These are phyloP conservation scores for Sarcophilus harrisii DNA, from an alignment of 2,797 vertebrate species.

Conservation along the genomic window DNA sequence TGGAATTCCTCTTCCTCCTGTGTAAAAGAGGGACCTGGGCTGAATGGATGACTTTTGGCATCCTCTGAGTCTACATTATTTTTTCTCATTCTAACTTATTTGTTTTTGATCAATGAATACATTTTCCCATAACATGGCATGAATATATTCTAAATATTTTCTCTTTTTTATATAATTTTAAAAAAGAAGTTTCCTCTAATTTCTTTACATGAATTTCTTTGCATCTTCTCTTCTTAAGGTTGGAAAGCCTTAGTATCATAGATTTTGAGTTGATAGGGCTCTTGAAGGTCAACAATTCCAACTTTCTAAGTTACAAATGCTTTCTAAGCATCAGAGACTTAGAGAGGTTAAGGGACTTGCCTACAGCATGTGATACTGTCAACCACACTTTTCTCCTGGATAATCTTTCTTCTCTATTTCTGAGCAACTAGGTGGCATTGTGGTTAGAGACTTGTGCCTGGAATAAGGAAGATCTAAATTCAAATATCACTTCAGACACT, in stretches of 20 bases:
- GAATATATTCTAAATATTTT: background rate
- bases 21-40: background rate
- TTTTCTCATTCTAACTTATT: background rate
- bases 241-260: background rate
- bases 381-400: background rate
- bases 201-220: background rate
- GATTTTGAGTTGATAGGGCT: background rate
- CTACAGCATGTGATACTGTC: background rate
- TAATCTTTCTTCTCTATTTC: background rate
- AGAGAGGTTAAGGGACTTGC: background rate
- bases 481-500: background rate
- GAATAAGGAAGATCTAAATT: background rate
- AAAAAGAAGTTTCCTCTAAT: background rate
- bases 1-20: background rate
- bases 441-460: background rate
- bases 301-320: background rate
- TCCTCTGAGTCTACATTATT: background rate
- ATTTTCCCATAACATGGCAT: background rate
- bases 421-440: background rate
- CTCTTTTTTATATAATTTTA: background rate
- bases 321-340: background rate
- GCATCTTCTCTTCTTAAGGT: background rate
- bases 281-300: background rate
- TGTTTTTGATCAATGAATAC: background rate
- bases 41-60: background rate